phyloP scores from a whole-genome alignment of 2,888 invertebrate species.

The Troilus luridus region DNA sequence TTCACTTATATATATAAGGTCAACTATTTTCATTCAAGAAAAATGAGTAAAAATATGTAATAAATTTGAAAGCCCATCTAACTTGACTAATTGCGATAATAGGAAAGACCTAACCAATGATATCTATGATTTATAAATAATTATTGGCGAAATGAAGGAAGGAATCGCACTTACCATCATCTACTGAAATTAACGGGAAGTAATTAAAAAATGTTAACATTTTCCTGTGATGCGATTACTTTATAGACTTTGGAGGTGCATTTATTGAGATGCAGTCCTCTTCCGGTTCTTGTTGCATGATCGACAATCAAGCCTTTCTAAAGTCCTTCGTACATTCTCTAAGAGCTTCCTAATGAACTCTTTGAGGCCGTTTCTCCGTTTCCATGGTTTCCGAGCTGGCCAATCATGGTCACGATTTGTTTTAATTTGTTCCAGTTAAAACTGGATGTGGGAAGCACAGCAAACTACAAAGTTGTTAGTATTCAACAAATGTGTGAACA shows the following conservation, averaged over 20 bases:
- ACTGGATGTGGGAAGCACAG: not conserved
- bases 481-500: no score
- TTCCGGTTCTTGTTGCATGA: conserved; percentile 12
- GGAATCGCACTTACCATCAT: not conserved
- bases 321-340: conserved; percentile 4
- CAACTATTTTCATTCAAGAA: no score
- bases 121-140: not conserved
- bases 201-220: conserved; percentile 16
- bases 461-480: no score
- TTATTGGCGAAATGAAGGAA: not conserved
- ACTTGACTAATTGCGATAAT: not conserved
- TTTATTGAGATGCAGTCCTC: not conserved
- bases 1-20: no score
- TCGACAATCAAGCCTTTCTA: not conserved
- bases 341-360: not conserved
- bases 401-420: not conserved
- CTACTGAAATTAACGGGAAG: not conserved
- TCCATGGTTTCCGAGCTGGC: not conserved
- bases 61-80: not conserved
- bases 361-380: not conserved
- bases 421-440: no score
- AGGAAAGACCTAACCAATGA: not conserved
- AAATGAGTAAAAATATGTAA: not conserved
- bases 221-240: not conserved
- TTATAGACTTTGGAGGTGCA: not conserved